A percentile compares a stretch with the other conserved stretches of the same genome.
phyloP scores from a whole-genome alignment of 2,113 vertebrate genomes.

The Sinocyclocheilus maitianheensis region DNA sequence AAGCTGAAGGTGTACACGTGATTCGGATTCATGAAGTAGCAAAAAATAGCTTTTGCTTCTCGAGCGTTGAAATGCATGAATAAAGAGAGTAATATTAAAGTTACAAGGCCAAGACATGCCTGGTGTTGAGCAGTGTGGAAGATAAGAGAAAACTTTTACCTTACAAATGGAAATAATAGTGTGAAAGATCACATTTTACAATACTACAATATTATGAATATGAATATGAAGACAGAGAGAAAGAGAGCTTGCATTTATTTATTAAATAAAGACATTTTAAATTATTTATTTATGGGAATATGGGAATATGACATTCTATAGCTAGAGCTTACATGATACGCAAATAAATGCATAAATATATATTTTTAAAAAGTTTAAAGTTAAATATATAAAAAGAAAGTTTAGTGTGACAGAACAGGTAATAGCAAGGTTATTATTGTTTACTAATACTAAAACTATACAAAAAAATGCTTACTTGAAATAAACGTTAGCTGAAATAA shows the following conservation, averaged over 20 bases:
- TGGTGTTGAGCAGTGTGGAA: neutral
- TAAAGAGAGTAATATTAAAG: neutral
- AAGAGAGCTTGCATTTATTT: neutral
- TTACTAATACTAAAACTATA: too few species aligned
- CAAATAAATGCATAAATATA: neutral
- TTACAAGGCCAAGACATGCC: neutral
- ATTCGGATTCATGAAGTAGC: slow-evolving; percentile 1
- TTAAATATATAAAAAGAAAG: neutral
- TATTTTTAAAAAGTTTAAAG: neutral
- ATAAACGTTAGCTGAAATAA: too few species aligned
- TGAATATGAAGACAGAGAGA: neutral
- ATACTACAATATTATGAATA: neutral
- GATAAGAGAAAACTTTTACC: neutral
- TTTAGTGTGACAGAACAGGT: neutral
- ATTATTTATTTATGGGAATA: neutral
- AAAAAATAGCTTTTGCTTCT: neutral
- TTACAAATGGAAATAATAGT: neutral
- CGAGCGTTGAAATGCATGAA: neutral
- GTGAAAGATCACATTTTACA: neutral
- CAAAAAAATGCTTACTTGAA: too few species aligned
- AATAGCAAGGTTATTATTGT: too few species aligned
- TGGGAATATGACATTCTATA: neutral
- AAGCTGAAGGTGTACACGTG: slow-evolving; percentile 19
- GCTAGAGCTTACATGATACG: neutral
- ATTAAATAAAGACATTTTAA: neutral